These are phyloP conservation scores for Plectrocnemia conspersa DNA, from an alignment of 1,140 invertebrate genomes.

Conservation along the genomic window DNA sequence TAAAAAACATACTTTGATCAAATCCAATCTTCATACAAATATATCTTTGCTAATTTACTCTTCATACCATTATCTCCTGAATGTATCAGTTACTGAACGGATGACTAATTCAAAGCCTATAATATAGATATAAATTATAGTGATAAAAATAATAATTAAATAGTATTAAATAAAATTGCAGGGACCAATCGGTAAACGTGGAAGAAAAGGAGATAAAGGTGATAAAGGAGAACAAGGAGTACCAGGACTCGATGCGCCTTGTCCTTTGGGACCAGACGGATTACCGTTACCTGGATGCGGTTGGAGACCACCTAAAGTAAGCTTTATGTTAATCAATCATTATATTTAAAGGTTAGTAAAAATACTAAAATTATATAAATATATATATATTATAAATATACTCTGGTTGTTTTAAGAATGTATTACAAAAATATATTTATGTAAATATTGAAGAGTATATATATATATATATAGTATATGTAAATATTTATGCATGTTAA, in stretches of 20 bases:
- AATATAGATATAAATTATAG: too few species aligned
- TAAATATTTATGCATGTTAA: too few species aligned
- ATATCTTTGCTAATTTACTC: not conserved
- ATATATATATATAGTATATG: too few species aligned
- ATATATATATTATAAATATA: too few species aligned
- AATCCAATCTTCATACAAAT: not conserved
- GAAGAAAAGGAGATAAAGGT: slow-evolving; percentile 84
- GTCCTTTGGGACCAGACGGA: slow-evolving; percentile 90
- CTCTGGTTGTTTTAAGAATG: too few species aligned
- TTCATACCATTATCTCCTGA: not conserved
- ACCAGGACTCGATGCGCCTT: slow-evolving; percentile 93
- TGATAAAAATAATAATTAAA: not conserved
- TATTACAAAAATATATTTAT: too few species aligned
- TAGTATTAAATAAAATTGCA: slow-evolving; percentile 41
- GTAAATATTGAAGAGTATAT: too few species aligned
- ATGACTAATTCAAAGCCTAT: too few species aligned
- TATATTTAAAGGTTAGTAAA: not conserved
- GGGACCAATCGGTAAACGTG: slow-evolving; percentile 84
- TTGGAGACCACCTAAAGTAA: slow-evolving; percentile 82
- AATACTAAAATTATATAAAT: not conserved
- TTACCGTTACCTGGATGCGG: slow-evolving; percentile 91
- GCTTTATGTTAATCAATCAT: not conserved
- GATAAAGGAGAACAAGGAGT: slow-evolving; percentile 93
- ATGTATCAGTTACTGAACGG: not conserved
- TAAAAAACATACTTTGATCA: too few species aligned